Base-by-base conservation (phyloP, 2,888 invertebrate genomes). In the Hyposoter dolosus region DNA sequence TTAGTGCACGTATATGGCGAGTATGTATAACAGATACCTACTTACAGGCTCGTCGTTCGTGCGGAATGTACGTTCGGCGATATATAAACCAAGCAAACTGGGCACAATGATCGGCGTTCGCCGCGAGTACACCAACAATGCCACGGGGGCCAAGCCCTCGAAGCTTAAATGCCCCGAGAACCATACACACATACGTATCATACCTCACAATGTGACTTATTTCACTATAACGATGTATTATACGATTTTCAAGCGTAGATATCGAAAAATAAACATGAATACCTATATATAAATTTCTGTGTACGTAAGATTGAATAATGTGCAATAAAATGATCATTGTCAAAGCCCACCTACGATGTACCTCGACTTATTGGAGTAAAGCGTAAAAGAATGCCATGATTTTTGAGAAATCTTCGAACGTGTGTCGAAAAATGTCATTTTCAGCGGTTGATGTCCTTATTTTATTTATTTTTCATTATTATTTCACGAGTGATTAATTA, bases 61-160 rank as follows among this genome's bases (percentile, higher is more conserved):
- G 69, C 75, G 85, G 85, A 85, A 82, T 82, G 85, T 71, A 65
- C 63, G 43, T 19, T 47, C 47, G 50, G 69, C 28, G 75, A 65
- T 71, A 81, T 69, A 72, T 74, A 69, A 80, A 72, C 80, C 65
- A 35, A 86, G 83, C 81, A 74, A 68, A 72, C 66, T 32, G 75
- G 77, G 77, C 63, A 77, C 83, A 83, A 86, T 77, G 83, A 86
- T 83, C 86, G 80, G 65, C 77, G 76, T 81, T 80, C 80, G 74
- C 76, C 77, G 72, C 19, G 72, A 23, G 65, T 53, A 76, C 66
- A 83, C 43, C 66, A 66, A 86, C 86, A 86, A 86, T 86, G 68
- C 86, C 77, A 74, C 23, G 75, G 82, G 84, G 85, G 85, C 85
- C 85, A 79, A 85, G 85, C 85, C 85, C 82, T 82, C 85, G 43